Base-by-base conservation (phyloP, 2,797 vertebrate genomes). In the Hypotaenidia okinawae region DNA sequence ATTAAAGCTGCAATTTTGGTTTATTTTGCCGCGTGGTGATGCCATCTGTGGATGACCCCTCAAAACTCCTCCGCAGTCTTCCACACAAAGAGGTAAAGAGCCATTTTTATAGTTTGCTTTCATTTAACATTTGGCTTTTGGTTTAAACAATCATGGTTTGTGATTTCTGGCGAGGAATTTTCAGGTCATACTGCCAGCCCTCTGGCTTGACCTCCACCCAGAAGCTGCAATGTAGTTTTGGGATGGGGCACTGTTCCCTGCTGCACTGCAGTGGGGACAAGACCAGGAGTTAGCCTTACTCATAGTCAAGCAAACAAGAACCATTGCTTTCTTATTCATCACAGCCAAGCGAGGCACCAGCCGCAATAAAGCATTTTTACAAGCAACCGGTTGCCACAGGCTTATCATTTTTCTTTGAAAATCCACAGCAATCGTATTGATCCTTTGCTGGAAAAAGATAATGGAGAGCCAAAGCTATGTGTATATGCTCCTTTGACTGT, bases 21-120 rank as follows among this genome's bases (percentile, higher is more conserved):
- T 55, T 67, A 64, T 92, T 70, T 94, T 76, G 30, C 45, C 52
- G 58, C 2, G 2, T 51, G 61, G 61, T 33, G 62, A 80, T 24
- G 33, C 66, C 76, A 92, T 93, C 90, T 90, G 74, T 78, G 89
- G 92, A 75, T 43, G 59, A 90, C 41, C 43, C 19, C 39, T 89
- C 73, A 69, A 88, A 84, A 76, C 10, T 81, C 39, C 61, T 67
- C 52, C 70, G 33, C 24, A 54, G 57, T 45, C 58, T 62, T 66
- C 72, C 33, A 18, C 12, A 43, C 39, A 35, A 78, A 77, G 54
- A 23, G 9, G 70, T 17, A 91, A 79, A 77, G 49, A 77, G 30
- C 2, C 13, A 11, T 66, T 77, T 89, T 83, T 41, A 35, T 35
- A 9, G 22, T 61, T 90, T 90, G 39, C 33, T 89, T 68, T 58